Conservation (phyloP, 2,888 invertebrate genomes). For the Diogma glabrata region DNA sequence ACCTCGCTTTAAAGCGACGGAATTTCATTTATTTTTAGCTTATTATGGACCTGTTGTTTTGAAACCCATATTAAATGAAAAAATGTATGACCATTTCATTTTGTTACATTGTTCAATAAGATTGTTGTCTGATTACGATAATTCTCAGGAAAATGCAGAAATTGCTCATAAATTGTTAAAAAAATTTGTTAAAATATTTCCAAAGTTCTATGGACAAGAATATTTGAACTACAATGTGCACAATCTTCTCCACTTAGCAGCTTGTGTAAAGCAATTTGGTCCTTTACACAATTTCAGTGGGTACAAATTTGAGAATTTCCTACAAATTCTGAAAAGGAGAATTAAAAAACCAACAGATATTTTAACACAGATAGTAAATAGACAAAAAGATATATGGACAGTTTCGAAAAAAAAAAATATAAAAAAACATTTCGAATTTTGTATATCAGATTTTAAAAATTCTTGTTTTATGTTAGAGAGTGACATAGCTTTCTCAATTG, state of each 20-base stretch:
- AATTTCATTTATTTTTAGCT: constrained; percentile 12
- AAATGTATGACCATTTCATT: constrained; percentile 12
- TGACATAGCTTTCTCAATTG: neutral
- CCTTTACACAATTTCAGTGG: neutral
- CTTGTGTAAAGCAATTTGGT: constrained; percentile 10
- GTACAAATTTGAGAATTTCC: neutral
- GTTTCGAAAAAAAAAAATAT: neutral
- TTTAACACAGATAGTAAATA: constrained; percentile 6
- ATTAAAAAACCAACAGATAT: constrained; percentile 11
- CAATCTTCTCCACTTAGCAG: constrained; percentile 8
- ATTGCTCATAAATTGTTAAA: neutral
- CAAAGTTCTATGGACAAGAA: constrained; percentile 10
- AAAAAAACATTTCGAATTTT: neutral
- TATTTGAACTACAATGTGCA: constrained; percentile 11
- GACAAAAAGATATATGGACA: neutral
- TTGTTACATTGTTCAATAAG: constrained; percentile 12
- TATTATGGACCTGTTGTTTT: constrained; percentile 12
- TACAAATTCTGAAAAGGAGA: constrained; percentile 8
- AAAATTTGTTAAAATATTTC: constrained; percentile 8
- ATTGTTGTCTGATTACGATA: constrained; percentile 1
- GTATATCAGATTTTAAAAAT: neutral
- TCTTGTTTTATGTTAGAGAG: neutral
- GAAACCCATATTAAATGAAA: constrained; percentile 11
- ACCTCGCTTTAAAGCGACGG: constrained; percentile 14
- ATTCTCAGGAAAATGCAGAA: neutral